Conservation (phyloP, 2,888 invertebrate species). For the Chironomus riparius region DNA sequence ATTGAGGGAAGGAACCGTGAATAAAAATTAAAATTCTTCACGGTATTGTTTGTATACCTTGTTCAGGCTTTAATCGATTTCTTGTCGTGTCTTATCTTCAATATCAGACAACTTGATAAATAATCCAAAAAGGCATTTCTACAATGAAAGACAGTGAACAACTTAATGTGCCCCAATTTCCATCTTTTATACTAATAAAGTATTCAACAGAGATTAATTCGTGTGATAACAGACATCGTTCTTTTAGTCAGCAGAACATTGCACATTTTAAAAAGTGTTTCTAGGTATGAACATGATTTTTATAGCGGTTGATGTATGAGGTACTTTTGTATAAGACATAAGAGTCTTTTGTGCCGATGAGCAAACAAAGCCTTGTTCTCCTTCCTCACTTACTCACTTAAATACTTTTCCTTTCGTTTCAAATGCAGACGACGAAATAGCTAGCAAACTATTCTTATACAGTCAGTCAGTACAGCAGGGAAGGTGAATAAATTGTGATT, state of each 20-base stretch:
- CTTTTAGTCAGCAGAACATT: conserved; percentile 23
- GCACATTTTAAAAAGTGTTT: conserved; percentile 3
- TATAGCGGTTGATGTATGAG: too few relatives aligned
- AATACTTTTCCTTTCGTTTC: conserved; percentile 14
- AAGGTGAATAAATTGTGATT: too few relatives aligned
- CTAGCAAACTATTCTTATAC: too few relatives aligned
- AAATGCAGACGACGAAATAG: conserved; percentile 15
- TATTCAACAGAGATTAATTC: conserved; percentile 14
- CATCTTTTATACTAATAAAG: neutral
- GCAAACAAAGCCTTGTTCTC: neutral
- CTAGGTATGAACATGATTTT: too few relatives aligned
- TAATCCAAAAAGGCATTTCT: neutral
- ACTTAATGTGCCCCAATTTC: neutral
- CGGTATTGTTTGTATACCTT: neutral
- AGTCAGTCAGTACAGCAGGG: too few relatives aligned
- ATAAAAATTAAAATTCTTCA: neutral
- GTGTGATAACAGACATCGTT: conserved; percentile 13
- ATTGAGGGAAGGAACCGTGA: neutral
- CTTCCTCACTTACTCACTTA: neutral
- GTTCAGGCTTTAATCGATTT: neutral
- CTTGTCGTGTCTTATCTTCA: neutral
- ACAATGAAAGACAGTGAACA: neutral
- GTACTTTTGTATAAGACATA: too few relatives aligned
- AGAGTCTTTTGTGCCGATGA: neutral
- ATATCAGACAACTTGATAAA: neutral